These are phyloP conservation scores for Cardiocondyla obscurior DNA, from an alignment of 1,140 invertebrate genomes.

Conservation along the genomic window DNA sequence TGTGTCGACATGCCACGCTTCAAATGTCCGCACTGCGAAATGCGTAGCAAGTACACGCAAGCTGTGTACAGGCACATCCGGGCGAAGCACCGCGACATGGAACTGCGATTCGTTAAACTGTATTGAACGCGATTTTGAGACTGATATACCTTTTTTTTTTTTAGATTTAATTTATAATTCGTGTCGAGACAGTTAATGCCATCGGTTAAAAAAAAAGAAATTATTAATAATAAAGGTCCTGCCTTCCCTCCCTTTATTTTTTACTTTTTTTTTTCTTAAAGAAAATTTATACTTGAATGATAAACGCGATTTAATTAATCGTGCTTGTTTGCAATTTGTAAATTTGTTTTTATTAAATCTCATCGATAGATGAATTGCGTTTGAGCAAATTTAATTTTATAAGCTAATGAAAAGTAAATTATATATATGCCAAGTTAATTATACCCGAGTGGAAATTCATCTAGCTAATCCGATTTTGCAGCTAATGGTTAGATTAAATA, in stretches of 20 bases:
- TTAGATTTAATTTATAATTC: background rate
- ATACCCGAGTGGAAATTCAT: too few relatives aligned
- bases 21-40: slow-evolving; percentile 74
- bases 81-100: slow-evolving; percentile 68
- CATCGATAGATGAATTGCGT: background rate
- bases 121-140: slow-evolving; percentile 54
- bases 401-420: background rate
- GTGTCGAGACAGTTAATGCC: background rate
- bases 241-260: too few relatives aligned
- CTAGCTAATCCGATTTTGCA: too few relatives aligned
- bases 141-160: too few relatives aligned
- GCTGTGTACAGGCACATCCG: slow-evolving; percentile 73
- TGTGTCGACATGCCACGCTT: slow-evolving; percentile 74
- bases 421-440: background rate
- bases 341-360: background rate
- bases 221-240: too few relatives aligned
- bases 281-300: background rate
- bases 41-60: slow-evolving; percentile 75
- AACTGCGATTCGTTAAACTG: slow-evolving; percentile 67
- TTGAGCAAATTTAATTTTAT: background rate
- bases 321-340: background rate
- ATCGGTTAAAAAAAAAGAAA: background rate
- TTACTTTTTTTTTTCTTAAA: background rate
- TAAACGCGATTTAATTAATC: background rate
- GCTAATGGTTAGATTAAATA: too few relatives aligned